These are phyloP conservation scores for Osmerus mordax DNA, from an alignment of 2,113 vertebrate species.

Conservation along the genomic window DNA sequence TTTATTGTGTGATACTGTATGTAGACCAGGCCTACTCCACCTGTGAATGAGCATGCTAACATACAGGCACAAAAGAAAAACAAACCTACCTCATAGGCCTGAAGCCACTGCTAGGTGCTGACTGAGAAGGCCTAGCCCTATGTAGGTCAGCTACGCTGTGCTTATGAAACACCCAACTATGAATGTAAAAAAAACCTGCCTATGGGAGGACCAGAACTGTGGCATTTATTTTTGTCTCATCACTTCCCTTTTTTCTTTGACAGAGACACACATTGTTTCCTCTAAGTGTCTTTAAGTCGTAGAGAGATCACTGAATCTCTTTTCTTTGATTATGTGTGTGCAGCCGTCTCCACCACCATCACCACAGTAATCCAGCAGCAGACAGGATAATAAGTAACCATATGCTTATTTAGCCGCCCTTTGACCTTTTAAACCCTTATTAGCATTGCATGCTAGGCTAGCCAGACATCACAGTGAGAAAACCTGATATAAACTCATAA, in stretches of 20 bases:
- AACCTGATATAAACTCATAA: neutral
- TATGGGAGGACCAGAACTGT: neutral
- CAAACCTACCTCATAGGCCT: neutral
- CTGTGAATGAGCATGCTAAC: no score
- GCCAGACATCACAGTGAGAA: no score
- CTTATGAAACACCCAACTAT: conserved; percentile 4
- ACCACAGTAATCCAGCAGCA: neutral
- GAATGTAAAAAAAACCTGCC: neutral
- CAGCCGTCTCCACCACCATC: neutral
- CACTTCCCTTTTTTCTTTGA: neutral
- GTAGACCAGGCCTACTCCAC: no score
- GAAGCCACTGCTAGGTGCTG: neutral
- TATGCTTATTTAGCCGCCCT: neutral
- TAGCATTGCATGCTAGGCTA: neutral
- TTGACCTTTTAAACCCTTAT: neutral
- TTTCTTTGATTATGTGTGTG: neutral
- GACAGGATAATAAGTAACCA: neutral
- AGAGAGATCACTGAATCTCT: neutral
- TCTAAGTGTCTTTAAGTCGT: neutral
- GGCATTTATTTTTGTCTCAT: neutral
- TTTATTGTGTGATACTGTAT: no score
- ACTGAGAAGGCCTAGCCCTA: neutral
- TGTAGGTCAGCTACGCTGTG: neutral
- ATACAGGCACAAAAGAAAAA: no score
- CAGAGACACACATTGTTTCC: neutral